These are phyloP conservation scores for Sesamia nonagrioides DNA, from an alignment of 1,140 invertebrate species.

Conservation along the genomic window DNA sequence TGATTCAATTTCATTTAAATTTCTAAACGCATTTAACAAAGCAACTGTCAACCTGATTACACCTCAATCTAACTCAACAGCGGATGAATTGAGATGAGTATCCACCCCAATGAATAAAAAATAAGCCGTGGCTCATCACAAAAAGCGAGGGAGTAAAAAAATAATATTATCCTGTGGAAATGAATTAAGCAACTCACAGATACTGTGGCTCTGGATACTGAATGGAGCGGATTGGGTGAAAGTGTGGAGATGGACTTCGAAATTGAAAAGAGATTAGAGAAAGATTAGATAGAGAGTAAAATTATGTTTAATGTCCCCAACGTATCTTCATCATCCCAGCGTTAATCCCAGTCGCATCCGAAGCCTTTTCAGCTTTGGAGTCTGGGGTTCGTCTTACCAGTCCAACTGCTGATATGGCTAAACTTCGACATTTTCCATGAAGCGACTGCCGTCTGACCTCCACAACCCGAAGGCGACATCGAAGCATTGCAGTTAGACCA, in stretches of 20 bases:
- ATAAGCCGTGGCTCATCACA: slow-evolving; percentile 79
- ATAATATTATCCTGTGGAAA: slow-evolving; percentile 87
- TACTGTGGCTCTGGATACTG: slow-evolving; percentile 71
- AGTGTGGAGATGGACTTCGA: slow-evolving; percentile 58
- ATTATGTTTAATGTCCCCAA: no score
- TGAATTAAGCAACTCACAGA: slow-evolving; percentile 85
- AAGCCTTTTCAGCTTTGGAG: no score
- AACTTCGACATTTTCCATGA: no score
- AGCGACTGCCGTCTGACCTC: no score
- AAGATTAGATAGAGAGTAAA: no score
- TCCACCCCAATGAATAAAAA: slow-evolving; percentile 85
- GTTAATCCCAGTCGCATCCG: no score
- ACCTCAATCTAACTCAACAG: slow-evolving; percentile 71
- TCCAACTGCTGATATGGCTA: no score
- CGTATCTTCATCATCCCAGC: no score
- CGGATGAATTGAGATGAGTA: slow-evolving; percentile 73
- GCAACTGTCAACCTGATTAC: slow-evolving; percentile 71
- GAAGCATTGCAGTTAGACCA: no score
- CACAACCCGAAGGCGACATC: no score
- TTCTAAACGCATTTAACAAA: slow-evolving; percentile 49
- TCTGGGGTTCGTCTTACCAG: no score
- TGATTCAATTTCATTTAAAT: slow-evolving; percentile 27
- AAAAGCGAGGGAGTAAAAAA: slow-evolving; percentile 84
- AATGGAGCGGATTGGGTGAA: slow-evolving; percentile 46
- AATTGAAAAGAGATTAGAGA: not conserved